Conservation (phyloP, 2,888 invertebrate species). For the Eupithecia subfuscata region DNA sequence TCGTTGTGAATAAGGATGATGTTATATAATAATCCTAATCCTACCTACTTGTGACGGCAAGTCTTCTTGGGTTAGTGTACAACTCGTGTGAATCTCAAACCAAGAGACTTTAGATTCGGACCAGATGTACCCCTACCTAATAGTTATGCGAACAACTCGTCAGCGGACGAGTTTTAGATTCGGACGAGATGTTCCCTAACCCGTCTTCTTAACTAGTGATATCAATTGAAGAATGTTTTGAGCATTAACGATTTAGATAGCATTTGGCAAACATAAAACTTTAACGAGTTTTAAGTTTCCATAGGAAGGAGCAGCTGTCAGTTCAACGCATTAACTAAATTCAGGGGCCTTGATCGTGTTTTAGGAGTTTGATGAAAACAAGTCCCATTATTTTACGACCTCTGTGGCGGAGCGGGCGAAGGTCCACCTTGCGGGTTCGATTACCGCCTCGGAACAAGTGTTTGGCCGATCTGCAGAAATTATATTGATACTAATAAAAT, state of each 20-base stretch:
- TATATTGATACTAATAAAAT: too few species aligned
- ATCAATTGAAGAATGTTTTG: neutral
- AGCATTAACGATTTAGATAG: neutral
- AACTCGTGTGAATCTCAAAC: too few species aligned
- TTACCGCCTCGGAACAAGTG: too few species aligned
- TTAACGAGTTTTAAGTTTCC: neutral
- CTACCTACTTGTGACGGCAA: neutral
- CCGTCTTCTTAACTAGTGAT: neutral
- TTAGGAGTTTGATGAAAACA: neutral
- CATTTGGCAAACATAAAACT: neutral
- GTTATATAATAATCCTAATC: constrained; percentile 12
- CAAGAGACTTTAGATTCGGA: too few species aligned
- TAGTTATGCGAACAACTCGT: too few species aligned
- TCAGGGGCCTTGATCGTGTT: neutral
- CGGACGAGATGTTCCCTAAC: too few species aligned
- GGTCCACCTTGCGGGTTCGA: too few species aligned
- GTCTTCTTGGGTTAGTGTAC: too few species aligned
- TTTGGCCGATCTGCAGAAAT: too few species aligned
- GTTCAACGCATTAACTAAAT: neutral
- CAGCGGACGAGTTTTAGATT: too few species aligned
- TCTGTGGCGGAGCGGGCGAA: too few species aligned
- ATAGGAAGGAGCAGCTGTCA: neutral
- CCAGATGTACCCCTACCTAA: too few species aligned
- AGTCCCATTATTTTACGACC: neutral
- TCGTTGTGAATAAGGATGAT: constrained; percentile 28